These are phyloP conservation scores for Macrobrachium nipponense DNA, from an alignment of 1,140 invertebrate genomes.

Conservation along the genomic window DNA sequence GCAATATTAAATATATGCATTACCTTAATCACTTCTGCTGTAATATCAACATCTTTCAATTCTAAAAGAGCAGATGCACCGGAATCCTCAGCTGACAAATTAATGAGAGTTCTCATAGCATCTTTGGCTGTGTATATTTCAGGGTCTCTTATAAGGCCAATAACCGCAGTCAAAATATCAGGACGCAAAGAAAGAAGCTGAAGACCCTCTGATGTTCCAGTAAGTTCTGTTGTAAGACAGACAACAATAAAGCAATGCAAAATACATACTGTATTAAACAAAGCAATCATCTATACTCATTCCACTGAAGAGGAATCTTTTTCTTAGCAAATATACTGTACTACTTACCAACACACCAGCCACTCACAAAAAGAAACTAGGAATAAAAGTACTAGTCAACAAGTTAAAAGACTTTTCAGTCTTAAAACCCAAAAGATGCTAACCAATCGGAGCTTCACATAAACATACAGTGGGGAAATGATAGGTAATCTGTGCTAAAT, in stretches of 20 bases:
- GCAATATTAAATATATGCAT: not conserved
- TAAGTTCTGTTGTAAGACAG: constrained; percentile 35
- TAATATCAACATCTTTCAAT: constrained; percentile 6
- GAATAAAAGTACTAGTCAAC: too few species aligned
- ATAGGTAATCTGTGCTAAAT: too few species aligned
- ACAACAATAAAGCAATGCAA: not conserved
- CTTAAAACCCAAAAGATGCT: too few species aligned
- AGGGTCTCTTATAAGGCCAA: constrained; percentile 6
- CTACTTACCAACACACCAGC: too few species aligned
- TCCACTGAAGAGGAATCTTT: too few species aligned
- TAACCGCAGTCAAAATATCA: constrained; percentile 9
- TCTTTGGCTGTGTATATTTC: constrained; percentile 31
- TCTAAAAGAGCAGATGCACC: constrained; percentile 18
- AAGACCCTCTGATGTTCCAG: constrained; percentile 45
- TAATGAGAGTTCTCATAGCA: constrained; percentile 36
- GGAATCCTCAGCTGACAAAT: constrained; percentile 38
- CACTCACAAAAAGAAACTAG: too few species aligned
- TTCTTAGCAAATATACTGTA: too few species aligned
- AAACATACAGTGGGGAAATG: too few species aligned
- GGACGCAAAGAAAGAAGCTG: constrained; percentile 20
- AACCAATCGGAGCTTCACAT: too few species aligned
- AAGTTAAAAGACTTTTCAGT: too few species aligned
- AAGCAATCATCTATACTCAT: too few species aligned
- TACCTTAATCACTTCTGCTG: constrained; percentile 44
- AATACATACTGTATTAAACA: too few species aligned